Conservation (phyloP, 37 sponge, comb jelly and placozoan genomes). For the Halisarca cf. caerulea region DNA sequence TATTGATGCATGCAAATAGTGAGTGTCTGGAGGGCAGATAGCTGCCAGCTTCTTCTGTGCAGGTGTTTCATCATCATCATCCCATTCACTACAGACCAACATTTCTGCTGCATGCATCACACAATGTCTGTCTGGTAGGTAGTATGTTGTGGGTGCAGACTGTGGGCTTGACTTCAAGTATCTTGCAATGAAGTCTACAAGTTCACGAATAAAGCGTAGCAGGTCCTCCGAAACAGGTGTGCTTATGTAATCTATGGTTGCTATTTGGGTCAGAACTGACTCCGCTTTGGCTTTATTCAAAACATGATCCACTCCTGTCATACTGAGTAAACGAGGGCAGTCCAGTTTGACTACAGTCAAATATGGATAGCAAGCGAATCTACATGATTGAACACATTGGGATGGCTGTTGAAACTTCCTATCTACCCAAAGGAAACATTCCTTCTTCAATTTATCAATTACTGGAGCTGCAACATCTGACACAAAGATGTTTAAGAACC, state of each 20-base stretch:
- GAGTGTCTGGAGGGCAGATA: not conserved
- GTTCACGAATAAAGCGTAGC: not conserved
- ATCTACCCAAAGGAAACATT: not conserved
- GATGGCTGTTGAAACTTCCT: slow-evolving; percentile 8
- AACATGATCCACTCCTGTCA: not conserved
- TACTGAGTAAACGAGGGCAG: not conserved
- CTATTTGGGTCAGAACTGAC: not conserved
- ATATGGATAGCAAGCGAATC: not conserved
- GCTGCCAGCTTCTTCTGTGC: not conserved
- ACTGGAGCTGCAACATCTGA: no score
- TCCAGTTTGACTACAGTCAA: not conserved
- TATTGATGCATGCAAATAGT: slow-evolving; percentile 36
- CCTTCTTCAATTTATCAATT: not conserved
- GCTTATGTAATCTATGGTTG: not conserved
- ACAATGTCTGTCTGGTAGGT: slow-evolving; percentile 44
- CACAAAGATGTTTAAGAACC: not conserved
- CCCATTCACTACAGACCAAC: slow-evolving; percentile 23
- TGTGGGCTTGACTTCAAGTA: no score
- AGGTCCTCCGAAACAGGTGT: not conserved
- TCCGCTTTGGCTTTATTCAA: not conserved
- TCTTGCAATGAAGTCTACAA: no score
- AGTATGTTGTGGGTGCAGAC: no score
- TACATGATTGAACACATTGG: not conserved
- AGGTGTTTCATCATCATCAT: slow-evolving; percentile 6
- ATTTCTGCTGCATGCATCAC: slow-evolving; percentile 41